phyloP scores from a whole-genome alignment of 2,888 invertebrate genomes.

The Drosophila falleni region DNA sequence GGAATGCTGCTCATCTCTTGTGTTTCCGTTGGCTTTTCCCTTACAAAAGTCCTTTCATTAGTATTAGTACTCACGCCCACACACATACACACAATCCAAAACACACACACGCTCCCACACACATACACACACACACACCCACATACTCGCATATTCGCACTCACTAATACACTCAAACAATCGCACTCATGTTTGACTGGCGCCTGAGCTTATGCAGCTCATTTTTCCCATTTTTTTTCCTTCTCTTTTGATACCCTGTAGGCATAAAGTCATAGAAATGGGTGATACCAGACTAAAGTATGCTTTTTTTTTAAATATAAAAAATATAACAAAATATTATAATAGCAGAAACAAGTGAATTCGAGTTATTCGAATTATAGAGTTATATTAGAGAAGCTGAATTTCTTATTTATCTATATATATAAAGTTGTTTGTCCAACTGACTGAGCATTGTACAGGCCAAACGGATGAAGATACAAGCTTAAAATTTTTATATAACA shows the following conservation, averaged over 20 bases:
- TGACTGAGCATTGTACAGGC: no score
- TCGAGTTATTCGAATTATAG: not conserved
- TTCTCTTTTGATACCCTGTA: constrained; percentile 18
- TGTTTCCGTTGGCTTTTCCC: constrained; percentile 49
- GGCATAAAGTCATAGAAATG: not conserved
- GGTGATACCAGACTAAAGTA: not conserved
- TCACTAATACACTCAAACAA: constrained; percentile 44
- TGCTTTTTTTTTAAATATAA: not conserved
- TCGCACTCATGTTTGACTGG: constrained; percentile 54
- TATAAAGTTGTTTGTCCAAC: no score
- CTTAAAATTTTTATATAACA: no score
- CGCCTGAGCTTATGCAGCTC: constrained; percentile 60
- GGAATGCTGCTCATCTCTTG: constrained; percentile 49
- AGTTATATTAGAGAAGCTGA: not conserved
- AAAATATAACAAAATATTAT: no score
- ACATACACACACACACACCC: constrained; percentile 1
- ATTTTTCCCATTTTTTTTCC: constrained; percentile 33
- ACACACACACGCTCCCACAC: constrained; percentile 2
- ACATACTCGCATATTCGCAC: constrained; percentile 5
- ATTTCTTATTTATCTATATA: no score
- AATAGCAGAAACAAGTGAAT: not conserved
- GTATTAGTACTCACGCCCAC: constrained; percentile 55
- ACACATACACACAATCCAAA: not conserved
- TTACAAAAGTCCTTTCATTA: constrained; percentile 63
- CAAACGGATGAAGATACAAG: no score